Percentiles rank a stretch among this genome's conserved stretches.
These are phyloP conservation scores for Raphicerus campestris DNA, from an alignment of 2,113 vertebrate species.

Conservation along the genomic window DNA sequence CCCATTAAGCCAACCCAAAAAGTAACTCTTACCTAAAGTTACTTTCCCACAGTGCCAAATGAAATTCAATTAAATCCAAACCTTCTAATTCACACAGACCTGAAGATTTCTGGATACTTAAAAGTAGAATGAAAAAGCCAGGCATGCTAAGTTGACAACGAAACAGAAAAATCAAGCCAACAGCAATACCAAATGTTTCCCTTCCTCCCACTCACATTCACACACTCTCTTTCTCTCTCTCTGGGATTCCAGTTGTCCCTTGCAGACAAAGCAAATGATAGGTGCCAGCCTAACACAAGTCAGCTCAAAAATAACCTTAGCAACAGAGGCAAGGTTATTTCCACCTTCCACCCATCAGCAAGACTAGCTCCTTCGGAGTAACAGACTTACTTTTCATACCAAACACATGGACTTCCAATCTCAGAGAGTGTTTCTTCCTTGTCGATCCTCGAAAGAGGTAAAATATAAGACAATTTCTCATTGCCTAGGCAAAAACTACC, in stretches of 20 bases:
- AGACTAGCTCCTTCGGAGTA: neutral
- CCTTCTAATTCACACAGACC: constrained; percentile 28
- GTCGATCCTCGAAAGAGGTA: neutral
- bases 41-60: neutral
- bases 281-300: too few species aligned
- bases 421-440: neutral
- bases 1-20: neutral
- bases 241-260: neutral
- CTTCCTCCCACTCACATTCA: neutral
- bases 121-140: constrained; percentile 12
- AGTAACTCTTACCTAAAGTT: neutral
- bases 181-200: neutral
- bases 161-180: constrained; percentile 24
- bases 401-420: neutral
- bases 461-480: neutral
- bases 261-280: neutral
- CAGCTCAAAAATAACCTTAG: neutral
- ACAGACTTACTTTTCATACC: neutral
- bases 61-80: constrained; percentile 12
- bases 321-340: neutral
- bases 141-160: neutral
- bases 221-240: neutral
- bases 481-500: neutral
- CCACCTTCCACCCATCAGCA: neutral
- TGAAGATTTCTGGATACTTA: constrained; percentile 17